Conservation (phyloP, 2,797 vertebrate genomes). For the Etheostoma nigrum region DNA sequence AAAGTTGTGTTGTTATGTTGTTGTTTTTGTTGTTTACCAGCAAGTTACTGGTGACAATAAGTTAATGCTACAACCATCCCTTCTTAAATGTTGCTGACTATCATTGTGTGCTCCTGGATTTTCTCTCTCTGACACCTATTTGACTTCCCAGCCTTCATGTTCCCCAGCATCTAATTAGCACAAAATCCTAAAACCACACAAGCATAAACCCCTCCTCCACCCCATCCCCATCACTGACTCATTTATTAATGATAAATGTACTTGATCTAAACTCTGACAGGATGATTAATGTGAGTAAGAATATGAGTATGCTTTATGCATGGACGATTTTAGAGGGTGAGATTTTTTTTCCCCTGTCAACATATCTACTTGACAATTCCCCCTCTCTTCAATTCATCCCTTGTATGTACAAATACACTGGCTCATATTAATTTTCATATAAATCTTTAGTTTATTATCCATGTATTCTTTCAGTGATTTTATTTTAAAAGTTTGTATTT, state of each 20-base stretch:
- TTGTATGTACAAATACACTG: slow-evolving; percentile 30
- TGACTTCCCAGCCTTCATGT: slow-evolving; percentile 38
- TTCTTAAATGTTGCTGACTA: too few species aligned
- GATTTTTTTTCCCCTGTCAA: slow-evolving; percentile 39
- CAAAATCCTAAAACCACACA: slow-evolving; percentile 58
- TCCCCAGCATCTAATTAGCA: slow-evolving; percentile 63
- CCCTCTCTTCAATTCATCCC: slow-evolving; percentile 9
- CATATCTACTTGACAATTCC: slow-evolving; percentile 39
- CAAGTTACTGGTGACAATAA: too few species aligned
- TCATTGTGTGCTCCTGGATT: neutral
- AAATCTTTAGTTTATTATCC: slow-evolving; percentile 2
- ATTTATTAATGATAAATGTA: slow-evolving; percentile 79
- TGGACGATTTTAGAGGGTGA: slow-evolving; percentile 42
- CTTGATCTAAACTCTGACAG: slow-evolving; percentile 72
- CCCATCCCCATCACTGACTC: slow-evolving; percentile 54
- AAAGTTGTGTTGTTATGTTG: too few species aligned
- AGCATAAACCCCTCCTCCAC: slow-evolving; percentile 11
- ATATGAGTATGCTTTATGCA: slow-evolving; percentile 56
- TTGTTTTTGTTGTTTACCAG: too few species aligned
- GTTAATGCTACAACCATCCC: too few species aligned
- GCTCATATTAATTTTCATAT: neutral
- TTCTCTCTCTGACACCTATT: slow-evolving; percentile 25
- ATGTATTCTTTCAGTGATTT: neutral
- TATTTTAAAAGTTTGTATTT: neutral
- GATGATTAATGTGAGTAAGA: slow-evolving; percentile 73